Evolutionary conservation across 1,140 invertebrate species (phyloP), one percentile per base, ranked within the genome.

Genomic region (Pogonomyrmex californicus): DNA sequence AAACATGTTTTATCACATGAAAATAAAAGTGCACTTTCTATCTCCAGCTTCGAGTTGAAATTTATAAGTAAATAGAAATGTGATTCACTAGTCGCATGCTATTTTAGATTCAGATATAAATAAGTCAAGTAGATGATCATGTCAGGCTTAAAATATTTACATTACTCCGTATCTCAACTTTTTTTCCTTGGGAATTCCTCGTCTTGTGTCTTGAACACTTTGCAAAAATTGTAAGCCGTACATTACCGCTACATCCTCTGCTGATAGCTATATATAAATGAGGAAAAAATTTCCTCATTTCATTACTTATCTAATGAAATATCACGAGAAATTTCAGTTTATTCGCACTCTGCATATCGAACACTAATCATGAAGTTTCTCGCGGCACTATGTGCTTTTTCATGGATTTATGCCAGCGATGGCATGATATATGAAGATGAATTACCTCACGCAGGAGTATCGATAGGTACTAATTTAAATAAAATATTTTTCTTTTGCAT

Each of bases 71-170:
- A 71, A n/a, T 49, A 9, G 17, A 56, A 9, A 38, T 54, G 23
- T 56, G 9, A 9, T 23, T 38, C 10, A 73, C 1, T 33, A 56
- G 10, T 23, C 7, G 5, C 33, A 54, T 38, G 4, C 1, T 36
- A 33, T 51, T 14, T 66, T n/a, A 41, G 9, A 38, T 54, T 7
- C 4, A 1, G n/a, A 1, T 38, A 30, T 30, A 38, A 91, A 91
- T 85, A 91, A 87, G 86, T 75, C 12, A 86, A 56, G n/a, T 87
- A 76, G 60, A 78, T n/a, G 12, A 12, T 58, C n/a, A 30, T 9
- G 36, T 44, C 17, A 44, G 12, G 3, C 17, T 9, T 4, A 14
- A 17, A 33, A 65, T 66, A 78, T 12, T 65, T 2, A 10, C 6
- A 5, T 6, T 38, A 38, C 44, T 58, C 14, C 17, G 12, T 2